Conservation (phyloP, 2,888 invertebrate species). For the Buathra laborator region DNA sequence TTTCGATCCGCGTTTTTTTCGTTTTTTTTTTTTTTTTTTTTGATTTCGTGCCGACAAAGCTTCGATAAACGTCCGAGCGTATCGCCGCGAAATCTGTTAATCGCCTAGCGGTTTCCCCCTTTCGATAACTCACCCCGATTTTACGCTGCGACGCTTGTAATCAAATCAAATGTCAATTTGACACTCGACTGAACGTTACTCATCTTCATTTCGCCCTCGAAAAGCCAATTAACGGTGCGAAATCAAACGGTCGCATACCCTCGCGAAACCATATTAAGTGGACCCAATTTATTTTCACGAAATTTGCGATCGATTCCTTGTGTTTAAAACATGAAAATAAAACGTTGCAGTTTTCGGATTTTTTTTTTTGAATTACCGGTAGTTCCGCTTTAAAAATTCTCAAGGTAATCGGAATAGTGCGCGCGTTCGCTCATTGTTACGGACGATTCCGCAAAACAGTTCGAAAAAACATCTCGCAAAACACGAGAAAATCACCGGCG, state of each 20-base stretch:
- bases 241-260: background rate
- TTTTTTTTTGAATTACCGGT: background rate
- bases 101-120: conserved; percentile 8
- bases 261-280: background rate
- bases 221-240: background rate
- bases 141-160: conserved; percentile 4
- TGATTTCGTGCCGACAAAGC: background rate
- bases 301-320: background rate
- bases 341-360: background rate
- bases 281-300: background rate
- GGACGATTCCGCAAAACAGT: background rate
- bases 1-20: no score
- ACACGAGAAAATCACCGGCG: no score
- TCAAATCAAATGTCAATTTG: conserved; percentile 15
- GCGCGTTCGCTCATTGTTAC: background rate
- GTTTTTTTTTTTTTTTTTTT: no score
- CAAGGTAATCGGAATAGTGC: background rate
- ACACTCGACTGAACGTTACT: conserved; percentile 1
- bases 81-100: conserved; percentile 21
- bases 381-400: background rate
- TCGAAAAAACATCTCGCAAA: background rate
- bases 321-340: background rate
- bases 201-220: conserved; percentile 1
- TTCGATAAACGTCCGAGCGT: background rate
- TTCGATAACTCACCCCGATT: background rate